Evolutionary conservation across 1,140 invertebrate genomes (phyloP).

Genomic region (Lithobius niger): DNA sequence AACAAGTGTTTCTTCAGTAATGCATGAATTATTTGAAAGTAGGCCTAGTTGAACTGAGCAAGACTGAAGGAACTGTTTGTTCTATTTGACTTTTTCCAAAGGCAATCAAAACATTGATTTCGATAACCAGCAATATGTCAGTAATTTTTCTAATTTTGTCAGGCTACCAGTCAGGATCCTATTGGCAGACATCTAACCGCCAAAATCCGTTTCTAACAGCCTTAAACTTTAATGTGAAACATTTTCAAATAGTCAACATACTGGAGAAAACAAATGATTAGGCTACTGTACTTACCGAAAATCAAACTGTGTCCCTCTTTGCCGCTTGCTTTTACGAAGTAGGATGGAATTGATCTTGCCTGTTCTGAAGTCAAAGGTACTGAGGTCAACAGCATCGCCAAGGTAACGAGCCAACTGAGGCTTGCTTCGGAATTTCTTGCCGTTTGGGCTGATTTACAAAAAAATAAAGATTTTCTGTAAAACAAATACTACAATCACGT

Average conservation of each 20-base stretch:
- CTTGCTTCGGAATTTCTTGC: constrained; percentile 67
- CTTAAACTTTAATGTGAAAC: no score
- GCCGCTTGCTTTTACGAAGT: constrained; percentile 47
- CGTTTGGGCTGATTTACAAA: constrained; percentile 46
- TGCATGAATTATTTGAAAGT: no score
- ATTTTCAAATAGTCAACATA: not conserved
- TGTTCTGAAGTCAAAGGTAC: constrained; percentile 66
- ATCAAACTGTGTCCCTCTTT: constrained; percentile 44
- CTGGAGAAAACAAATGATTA: not conserved
- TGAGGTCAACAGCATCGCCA: constrained; percentile 61
- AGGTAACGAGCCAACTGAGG: constrained; percentile 60
- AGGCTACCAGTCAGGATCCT: no score
- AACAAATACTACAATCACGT: no score
- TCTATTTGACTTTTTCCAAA: no score
- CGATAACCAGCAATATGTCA: no score
- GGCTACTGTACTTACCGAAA: constrained; percentile 39
- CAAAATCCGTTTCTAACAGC: constrained; percentile 2
- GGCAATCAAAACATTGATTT: no score
- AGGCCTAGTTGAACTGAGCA: no score
- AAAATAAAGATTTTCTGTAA: constrained; percentile 10
- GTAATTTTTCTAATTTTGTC: no score
- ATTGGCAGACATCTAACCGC: no score
- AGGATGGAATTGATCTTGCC: constrained; percentile 54
- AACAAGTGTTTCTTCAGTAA: no score
- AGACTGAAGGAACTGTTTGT: no score